Percentiles rank a stretch among this genome's conserved stretches.
Evolutionary conservation across 2,797 vertebrate genomes (phyloP).

Genomic region (Enteromius trimaculatus): DNA sequence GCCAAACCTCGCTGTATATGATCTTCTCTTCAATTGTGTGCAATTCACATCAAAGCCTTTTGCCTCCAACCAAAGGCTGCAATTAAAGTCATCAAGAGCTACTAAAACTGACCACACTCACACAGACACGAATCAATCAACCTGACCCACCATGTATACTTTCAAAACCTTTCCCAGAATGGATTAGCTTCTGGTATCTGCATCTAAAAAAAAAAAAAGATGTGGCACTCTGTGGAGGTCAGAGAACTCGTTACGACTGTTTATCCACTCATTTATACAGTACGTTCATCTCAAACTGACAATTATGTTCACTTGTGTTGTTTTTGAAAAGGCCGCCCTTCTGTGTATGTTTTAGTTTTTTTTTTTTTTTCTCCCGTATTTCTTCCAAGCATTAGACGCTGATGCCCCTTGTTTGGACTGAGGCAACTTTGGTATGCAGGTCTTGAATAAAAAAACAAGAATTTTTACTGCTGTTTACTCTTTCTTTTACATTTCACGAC

Average conservation of each 20-base stretch:
- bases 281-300: conserved; percentile 32
- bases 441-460: conserved; percentile 71
- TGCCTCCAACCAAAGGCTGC: conserved; percentile 49
- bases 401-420: conserved; percentile 66
- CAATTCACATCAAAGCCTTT: conserved; percentile 50
- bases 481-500: conserved; percentile 63
- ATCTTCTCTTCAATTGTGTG: conserved; percentile 32
- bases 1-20: conserved; percentile 30
- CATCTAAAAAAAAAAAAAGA: conserved; percentile 39
- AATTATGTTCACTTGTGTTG: conserved; percentile 47
- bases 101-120: conserved; percentile 57
- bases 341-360: conserved; percentile 31
- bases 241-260: conserved; percentile 41
- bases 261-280: conserved; percentile 35
- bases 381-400: conserved; percentile 30
- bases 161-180: conserved; percentile 40
- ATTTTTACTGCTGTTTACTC: conserved; percentile 78
- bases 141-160: conserved; percentile 39
- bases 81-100: conserved; percentile 55
- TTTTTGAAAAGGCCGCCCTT: conserved; percentile 41
- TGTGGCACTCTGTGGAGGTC: conserved; percentile 48
- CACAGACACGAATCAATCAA: conserved; percentile 54
- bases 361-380: conserved; percentile 21
- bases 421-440: conserved; percentile 68
- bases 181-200: conserved; percentile 32